Percentiles rank a stretch among this genome's conserved stretches.
Evolutionary conservation across 2,888 invertebrate genomes (phyloP).

Genomic region (Magallana nippona): DNA sequence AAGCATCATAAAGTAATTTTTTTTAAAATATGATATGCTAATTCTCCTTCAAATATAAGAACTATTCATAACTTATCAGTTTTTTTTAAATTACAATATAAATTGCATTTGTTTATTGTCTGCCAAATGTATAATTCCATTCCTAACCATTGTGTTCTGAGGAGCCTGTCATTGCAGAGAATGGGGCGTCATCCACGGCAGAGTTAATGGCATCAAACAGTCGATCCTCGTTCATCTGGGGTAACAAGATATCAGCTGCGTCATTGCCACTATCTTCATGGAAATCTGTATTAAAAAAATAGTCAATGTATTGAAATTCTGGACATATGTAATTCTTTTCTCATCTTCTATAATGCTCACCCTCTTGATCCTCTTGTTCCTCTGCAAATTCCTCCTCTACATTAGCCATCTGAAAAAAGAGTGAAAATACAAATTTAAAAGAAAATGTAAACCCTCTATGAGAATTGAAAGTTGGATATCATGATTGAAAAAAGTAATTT

Average conservation of each 20-base stretch:
- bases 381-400: constrained; percentile 50
- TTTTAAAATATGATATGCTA: too few relatives aligned
- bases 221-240: constrained; percentile 56
- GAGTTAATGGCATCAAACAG: constrained; percentile 58
- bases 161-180: background rate
- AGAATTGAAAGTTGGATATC: too few relatives aligned
- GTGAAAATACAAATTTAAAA: background rate
- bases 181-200: background rate
- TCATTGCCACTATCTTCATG: constrained; percentile 55
- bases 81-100: too few relatives aligned
- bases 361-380: constrained; percentile 50
- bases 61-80: too few relatives aligned
- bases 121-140: background rate
- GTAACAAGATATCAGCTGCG: constrained; percentile 51
- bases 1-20: too few relatives aligned
- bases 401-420: background rate
- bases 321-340: background rate
- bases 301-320: too few relatives aligned
- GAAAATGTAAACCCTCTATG: background rate
- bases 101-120: too few relatives aligned
- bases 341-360: background rate
- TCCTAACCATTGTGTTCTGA: background rate
- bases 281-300: background rate
- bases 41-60: too few relatives aligned
- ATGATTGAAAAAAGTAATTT: too few relatives aligned